Evolutionary conservation across 1,140 invertebrate genomes (phyloP).

Genomic region (Popillia japonica): DNA sequence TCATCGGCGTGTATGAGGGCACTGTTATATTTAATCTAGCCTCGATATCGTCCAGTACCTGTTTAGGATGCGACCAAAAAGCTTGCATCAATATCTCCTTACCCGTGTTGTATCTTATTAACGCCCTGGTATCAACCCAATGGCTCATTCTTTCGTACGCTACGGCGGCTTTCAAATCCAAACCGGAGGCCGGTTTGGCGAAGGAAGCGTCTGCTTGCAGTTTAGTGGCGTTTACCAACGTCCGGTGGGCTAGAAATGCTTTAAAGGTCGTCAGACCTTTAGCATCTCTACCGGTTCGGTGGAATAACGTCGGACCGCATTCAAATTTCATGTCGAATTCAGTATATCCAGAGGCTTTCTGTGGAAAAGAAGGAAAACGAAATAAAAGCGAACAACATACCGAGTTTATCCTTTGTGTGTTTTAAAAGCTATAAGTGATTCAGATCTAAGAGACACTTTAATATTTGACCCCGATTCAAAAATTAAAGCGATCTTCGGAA

Average conservation of each 20-base stretch:
- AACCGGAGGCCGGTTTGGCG: conserved; percentile 58
- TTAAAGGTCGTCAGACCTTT: conserved; percentile 64
- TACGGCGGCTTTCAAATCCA: conserved; percentile 61
- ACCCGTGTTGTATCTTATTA: conserved; percentile 60
- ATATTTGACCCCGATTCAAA: too few relatives aligned
- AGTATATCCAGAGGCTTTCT: conserved; percentile 65
- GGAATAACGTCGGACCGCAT: conserved; percentile 60
- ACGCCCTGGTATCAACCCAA: conserved; percentile 57
- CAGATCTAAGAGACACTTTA: too few relatives aligned
- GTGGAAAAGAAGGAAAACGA: too few relatives aligned
- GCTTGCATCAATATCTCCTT: conserved; percentile 69
- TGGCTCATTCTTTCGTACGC: conserved; percentile 60
- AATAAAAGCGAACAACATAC: too few relatives aligned
- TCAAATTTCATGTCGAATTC: conserved; percentile 65
- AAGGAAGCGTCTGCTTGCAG: conserved; percentile 43
- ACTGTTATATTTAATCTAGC: conserved; percentile 69
- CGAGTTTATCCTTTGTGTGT: too few relatives aligned
- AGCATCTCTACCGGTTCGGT: conserved; percentile 60
- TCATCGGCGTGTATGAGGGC: conserved; percentile 69
- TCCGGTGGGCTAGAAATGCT: conserved; percentile 64
- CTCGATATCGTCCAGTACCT: conserved; percentile 66
- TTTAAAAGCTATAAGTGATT: too few relatives aligned
- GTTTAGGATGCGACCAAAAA: conserved; percentile 64
- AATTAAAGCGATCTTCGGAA: too few relatives aligned
- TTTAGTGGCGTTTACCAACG: conserved; percentile 53